Base-by-base conservation (phyloP, 2,797 vertebrate genomes). In the Lophius americanus region DNA sequence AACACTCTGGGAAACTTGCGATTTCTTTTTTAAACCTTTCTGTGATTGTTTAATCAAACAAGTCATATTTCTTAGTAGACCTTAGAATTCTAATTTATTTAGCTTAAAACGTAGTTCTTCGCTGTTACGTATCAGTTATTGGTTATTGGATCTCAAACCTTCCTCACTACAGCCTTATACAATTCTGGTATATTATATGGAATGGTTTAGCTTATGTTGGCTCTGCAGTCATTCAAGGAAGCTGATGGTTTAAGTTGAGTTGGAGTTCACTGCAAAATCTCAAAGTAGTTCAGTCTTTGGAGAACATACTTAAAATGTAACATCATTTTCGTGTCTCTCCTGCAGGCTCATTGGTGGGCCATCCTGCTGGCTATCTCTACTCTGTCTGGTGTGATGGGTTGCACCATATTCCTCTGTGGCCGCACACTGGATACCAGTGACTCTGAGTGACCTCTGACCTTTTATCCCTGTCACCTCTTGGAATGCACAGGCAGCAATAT, bases 271-370 rank as follows among this genome's bases (percentile, higher is more conserved):
- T 51, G 41, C 8, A 46, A n/a, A 48, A 46, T 39, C 8, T 10
- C 23, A 42, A 58, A n/a, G 10, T 39, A 36, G 38, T 41, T 44
- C 0, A 3, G 3, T 42, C 41, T 10, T 9, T 11, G 32, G 43
- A 48, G 32, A 41, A 2, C 33, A 37, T 4, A 46, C 49, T 41
- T 2, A 61, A 23, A 32, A 36, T 38, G 47, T 9, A 43, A 4
- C 3, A 32, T 6, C n/a, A 3, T 14, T 38, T 43, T 5, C 60
- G 5, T 65, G 43, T 9, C 1, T 58, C 58, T 5, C 61, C 64
- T 68, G 44, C 82, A 95, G 94, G 92, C 84, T 42, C 68, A 92
- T 32, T 95, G 93, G 94, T 95, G 95, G 93, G 91, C 80, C 49
- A 91, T 92, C 33, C 91, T 96, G 54, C 64, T 94, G 52, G 88